Conservation (phyloP, 2,797 vertebrate species). For the Esox masquinongy region DNA sequence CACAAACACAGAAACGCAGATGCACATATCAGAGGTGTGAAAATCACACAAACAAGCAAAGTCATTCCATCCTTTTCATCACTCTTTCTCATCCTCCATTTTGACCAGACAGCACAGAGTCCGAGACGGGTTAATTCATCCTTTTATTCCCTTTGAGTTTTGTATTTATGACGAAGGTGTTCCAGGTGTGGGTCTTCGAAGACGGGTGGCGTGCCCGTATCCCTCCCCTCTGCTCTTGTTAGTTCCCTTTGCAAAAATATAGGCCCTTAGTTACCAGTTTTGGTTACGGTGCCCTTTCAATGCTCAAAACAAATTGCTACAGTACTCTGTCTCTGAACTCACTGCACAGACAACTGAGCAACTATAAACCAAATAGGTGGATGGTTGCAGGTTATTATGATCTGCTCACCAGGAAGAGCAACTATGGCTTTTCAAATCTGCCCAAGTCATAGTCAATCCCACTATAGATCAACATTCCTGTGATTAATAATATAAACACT, state of each 20-base stretch:
- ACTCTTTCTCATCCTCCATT: neutral
- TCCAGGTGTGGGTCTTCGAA: neutral
- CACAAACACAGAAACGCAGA: slow-evolving; percentile 7
- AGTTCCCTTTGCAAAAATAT: neutral
- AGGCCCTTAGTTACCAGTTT: neutral
- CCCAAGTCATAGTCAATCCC: slow-evolving; percentile 26
- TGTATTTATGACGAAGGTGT: neutral
- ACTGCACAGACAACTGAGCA: neutral
- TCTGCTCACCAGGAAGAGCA: neutral
- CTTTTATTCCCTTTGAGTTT: neutral
- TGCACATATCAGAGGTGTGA: slow-evolving; percentile 33
- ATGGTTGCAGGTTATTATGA: neutral
- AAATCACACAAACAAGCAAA: neutral
- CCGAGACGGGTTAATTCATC: neutral
- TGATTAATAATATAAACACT: slow-evolving; percentile 22
- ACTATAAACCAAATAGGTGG: neutral
- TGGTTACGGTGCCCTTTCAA: neutral
- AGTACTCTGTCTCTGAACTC: neutral
- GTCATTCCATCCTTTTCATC: neutral
- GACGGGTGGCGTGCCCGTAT: neutral
- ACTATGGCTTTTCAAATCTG: slow-evolving; percentile 16
- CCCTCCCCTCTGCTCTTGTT: neutral
- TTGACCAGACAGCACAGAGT: slow-evolving; percentile 12
- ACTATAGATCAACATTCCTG: slow-evolving; percentile 42
- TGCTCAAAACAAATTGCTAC: neutral